phyloP scores from a whole-genome alignment of 2,113 vertebrate genomes.

The Prunella himalayana region DNA sequence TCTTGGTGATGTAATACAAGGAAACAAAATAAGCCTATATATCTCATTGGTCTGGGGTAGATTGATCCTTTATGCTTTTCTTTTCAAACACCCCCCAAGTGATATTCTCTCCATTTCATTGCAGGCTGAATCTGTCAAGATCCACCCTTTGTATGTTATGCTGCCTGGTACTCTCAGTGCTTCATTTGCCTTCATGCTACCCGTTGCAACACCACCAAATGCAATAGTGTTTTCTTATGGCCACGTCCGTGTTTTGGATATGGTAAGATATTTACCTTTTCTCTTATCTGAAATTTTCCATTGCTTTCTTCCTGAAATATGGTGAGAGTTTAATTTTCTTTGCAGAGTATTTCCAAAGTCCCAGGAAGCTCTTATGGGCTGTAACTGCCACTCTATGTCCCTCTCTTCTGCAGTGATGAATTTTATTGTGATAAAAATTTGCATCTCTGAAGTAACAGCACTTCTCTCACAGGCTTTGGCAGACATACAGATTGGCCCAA shows the following conservation, averaged over 20 bases:
- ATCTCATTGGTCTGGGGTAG: not conserved
- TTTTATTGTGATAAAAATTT: not conserved
- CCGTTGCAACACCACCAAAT: constrained; percentile 93
- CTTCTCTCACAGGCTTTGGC: not conserved
- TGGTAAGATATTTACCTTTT: constrained; percentile 78
- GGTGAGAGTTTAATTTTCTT: not conserved
- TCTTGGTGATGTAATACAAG: not conserved
- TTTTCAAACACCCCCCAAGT: not conserved
- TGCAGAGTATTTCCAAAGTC: not conserved
- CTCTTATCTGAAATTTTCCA: not conserved
- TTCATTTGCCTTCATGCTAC: constrained; percentile 96
- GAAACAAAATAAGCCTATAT: not conserved
- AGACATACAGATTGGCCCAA: not conserved
- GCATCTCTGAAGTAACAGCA: not conserved
- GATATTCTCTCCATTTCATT: not conserved
- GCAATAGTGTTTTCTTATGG: constrained; percentile 94
- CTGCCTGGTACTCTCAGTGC: constrained; percentile 90
- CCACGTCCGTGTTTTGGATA: constrained; percentile 88
- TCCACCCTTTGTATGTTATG: constrained; percentile 94
- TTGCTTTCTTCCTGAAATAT: not conserved
- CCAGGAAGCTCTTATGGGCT: not conserved
- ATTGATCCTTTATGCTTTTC: not conserved
- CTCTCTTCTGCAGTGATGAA: not conserved
- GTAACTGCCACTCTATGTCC: not conserved
- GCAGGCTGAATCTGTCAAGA: constrained; percentile 85